Base-by-base conservation (phyloP, 2,113 vertebrate genomes). In the Odocoileus hemionus region DNA sequence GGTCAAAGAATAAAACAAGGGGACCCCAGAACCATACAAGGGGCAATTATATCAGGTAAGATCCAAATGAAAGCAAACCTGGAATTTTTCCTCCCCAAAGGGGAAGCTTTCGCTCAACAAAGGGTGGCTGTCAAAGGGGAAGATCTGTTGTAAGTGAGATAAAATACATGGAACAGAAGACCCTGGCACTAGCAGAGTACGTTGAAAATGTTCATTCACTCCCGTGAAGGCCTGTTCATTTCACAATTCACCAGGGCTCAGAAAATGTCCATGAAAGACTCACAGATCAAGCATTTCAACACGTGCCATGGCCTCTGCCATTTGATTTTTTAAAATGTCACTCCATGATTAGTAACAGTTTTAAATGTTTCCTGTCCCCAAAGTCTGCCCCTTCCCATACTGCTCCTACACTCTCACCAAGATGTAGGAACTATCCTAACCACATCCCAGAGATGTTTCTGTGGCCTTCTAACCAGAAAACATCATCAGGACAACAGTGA, bases 291-390 rank as follows among this genome's bases (percentile, higher is more conserved):
- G 23, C 83, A 97, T 43, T 70, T 58, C 61, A 92, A 67, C 60
- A 86, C 2, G 5, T 57, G 60, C 50, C 55, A 57, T n/a, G 74
- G 79, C 50, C 43, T 57, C 85, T 90, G 23, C 74, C 76, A 82
- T 90, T 43, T 91, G 25, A 50, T 92, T 92, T 96, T 84, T 95
- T 45, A 39, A 96, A 97, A 95, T 80, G 79, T 94, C 70, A 88
- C 74, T 90, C 50, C 43, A 87, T 89, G 39, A 90, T 89, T 80
- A 84, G 47, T 64, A 93, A 94, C 19, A 96, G 67, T 86, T 91
- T 89, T 88, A 79, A 97, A 94, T 57, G n/a, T 91, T 60, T 96
- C 88, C 61, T 87, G 26, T 84, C 52, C 52, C 54, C 47, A 57
- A 60, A 76, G 57, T 80, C 50, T 79, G 30, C 14, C 70, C 55